A percentile compares a stretch with the other conserved stretches of the same genome.
phyloP scores from a whole-genome alignment of 2,888 invertebrate species.

The Platycnemis pennipes region DNA sequence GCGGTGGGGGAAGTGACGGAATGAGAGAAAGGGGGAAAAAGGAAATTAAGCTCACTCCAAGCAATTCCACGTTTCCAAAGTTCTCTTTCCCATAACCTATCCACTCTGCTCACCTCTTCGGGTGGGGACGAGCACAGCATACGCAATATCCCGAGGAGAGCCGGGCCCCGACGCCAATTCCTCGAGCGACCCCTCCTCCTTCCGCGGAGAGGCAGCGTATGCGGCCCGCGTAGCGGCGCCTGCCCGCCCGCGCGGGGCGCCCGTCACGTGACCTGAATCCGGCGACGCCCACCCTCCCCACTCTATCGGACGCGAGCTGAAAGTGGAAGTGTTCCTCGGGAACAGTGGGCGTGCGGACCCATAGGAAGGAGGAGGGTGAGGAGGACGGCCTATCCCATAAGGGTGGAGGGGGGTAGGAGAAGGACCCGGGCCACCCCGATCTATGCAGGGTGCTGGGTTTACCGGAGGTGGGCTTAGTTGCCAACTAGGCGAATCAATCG shows the following conservation, averaged over 20 bases:
- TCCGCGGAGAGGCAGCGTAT: slow-evolving; percentile 38
- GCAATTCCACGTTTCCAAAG: slow-evolving; percentile 46
- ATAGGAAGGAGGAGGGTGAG: not conserved
- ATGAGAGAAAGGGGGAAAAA: not conserved
- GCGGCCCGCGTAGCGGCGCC: slow-evolving; percentile 42
- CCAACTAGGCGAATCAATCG: not conserved
- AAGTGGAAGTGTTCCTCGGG: slow-evolving; percentile 65
- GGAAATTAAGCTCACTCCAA: slow-evolving; percentile 30
- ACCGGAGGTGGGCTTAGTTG: not conserved
- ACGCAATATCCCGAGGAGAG: not conserved
- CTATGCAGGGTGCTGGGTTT: not conserved
- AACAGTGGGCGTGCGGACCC: slow-evolving; percentile 13
- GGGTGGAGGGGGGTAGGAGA: not conserved
- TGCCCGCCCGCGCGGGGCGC: slow-evolving; percentile 52
- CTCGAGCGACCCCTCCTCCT: too few relatives aligned
- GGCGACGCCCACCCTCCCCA: not conserved
- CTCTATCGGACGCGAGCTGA: slow-evolving; percentile 33
- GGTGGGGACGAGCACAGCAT: not conserved
- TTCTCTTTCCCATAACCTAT: slow-evolving; percentile 60
- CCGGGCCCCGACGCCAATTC: not conserved
- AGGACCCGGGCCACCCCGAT: not conserved
- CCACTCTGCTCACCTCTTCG: slow-evolving; percentile 38
- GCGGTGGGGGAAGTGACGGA: not conserved
- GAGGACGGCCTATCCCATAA: not conserved
- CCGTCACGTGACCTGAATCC: slow-evolving; percentile 64